Base-by-base conservation (phyloP, 37 sponge, comb jelly and placozoan genomes). In the Agelas oroides region DNA sequence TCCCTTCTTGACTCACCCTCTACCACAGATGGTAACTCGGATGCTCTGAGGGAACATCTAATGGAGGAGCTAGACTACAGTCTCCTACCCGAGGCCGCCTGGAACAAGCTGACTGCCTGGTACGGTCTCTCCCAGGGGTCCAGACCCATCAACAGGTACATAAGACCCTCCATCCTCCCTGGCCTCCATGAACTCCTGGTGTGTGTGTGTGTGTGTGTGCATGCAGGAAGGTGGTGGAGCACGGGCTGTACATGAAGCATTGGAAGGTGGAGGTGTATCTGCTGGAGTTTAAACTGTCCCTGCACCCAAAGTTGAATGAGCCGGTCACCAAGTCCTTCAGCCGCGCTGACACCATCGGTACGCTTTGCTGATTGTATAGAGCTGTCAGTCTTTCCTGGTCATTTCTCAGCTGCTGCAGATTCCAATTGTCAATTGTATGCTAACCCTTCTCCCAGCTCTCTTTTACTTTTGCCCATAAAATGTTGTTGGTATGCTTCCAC, bases 251-350 rank as follows among this genome's bases (percentile, higher is more conserved):
- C 77, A 86, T 94, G 83, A 94, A 94, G 78, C 92, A 94, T 65
- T 84, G 86, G 53, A 97, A 94, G 75, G 94, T 97, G 59, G 97
- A 97, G 66, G 92, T 97, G 16, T 97, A 97, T 70, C 76, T 86
- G 39, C 57, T 91, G 58, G 83, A 94, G 17, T 71, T 97, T 52
- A 94, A 91, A 58, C 80, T 94, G 31, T 82, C 78, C 74, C 59
- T 91, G 18, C 86, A 88, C 75, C 46, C 46, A 3, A 62, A 91
- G 33, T n/a, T 53, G 30, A 78, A 87, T 41, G 75, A 91, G 24
- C 81, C 66, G 21, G 67, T 72, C 13, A 76, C n/a, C 41, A 81
- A 53, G 73, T 25, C 30, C 28, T 95, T 95, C 76, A 95, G 95
- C 33, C 73, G 89, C 71, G 86, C 85, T 5, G 78, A 85, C 66